These are phyloP conservation scores for Polietes domitor DNA, from an alignment of 2,888 invertebrate species.

Conservation along the genomic window DNA sequence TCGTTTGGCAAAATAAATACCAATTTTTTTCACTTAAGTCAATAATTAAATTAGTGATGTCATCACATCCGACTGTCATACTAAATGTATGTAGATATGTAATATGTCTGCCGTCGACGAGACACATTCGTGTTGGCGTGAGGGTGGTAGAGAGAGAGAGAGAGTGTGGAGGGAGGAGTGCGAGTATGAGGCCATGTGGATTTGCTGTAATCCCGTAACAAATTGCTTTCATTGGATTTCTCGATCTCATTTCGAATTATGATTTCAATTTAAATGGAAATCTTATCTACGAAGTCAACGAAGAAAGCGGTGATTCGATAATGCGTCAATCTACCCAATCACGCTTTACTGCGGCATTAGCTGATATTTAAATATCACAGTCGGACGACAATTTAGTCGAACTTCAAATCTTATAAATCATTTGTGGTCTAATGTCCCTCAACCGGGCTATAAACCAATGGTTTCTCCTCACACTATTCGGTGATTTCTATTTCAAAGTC, in stretches of 20 bases:
- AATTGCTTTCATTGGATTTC: not conserved
- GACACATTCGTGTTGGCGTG: not conserved
- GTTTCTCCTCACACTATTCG: no score
- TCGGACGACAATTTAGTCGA: no score
- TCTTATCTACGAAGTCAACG: not conserved
- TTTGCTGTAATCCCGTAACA: not conserved
- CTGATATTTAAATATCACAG: no score
- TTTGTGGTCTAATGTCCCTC: no score
- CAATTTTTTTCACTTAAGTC: constrained; percentile 8
- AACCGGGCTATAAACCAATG: no score
- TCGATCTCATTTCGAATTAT: not conserved
- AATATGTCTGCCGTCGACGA: not conserved
- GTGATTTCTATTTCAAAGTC: no score
- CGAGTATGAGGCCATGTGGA: no score
- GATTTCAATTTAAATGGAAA: constrained; percentile 17
- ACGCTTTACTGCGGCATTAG: no score
- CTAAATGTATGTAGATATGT: not conserved
- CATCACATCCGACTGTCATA: not conserved
- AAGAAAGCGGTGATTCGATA: not conserved
- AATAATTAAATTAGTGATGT: constrained; percentile 19
- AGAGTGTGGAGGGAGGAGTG: no score
- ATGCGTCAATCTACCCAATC: no score
- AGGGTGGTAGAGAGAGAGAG: not conserved
- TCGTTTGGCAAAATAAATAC: constrained; percentile 17
- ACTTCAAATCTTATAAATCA: no score